A percentile compares a stretch with the other conserved stretches of the same genome.
These are phyloP conservation scores for Drosophila austrosaltans DNA, from an alignment of 2,888 invertebrate species.

Conservation along the genomic window DNA sequence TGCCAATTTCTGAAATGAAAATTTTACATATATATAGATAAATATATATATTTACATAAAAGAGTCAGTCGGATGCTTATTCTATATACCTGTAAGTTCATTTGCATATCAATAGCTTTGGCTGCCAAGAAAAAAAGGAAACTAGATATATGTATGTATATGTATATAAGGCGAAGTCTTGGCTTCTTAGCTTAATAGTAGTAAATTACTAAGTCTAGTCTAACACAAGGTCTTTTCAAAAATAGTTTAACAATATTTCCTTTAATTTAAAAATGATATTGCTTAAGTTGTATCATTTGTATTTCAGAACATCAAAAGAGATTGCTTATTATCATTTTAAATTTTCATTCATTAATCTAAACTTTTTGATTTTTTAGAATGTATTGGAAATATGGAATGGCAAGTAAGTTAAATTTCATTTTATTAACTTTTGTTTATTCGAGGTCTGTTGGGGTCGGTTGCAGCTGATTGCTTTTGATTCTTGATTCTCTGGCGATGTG, in stretches of 20 bases:
- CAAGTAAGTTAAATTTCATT: background rate
- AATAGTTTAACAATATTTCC: no score
- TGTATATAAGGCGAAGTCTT: background rate
- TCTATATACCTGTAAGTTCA: slow-evolving; percentile 21
- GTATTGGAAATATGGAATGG: background rate
- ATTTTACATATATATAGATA: slow-evolving; percentile 18
- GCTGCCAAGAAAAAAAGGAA: background rate
- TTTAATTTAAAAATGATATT: no score
- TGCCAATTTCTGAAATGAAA: slow-evolving; percentile 1
- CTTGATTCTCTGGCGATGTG: background rate
- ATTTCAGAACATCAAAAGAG: no score
- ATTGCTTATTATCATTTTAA: background rate
- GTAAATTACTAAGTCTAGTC: background rate
- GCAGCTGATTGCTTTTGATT: slow-evolving; percentile 29
- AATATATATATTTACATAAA: slow-evolving; percentile 23
- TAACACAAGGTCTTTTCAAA: no score
- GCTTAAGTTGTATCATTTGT: no score
- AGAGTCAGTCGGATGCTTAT: background rate
- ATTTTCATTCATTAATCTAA: background rate
- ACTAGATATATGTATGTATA: background rate
- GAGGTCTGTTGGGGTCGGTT: slow-evolving; percentile 2
- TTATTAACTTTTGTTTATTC: background rate
- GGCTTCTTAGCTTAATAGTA: background rate
- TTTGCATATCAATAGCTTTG: slow-evolving; percentile 9
- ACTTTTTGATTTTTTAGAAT: background rate